These are phyloP conservation scores for Heliconius congener DNA, from an alignment of 1,140 invertebrate species.

Conservation along the genomic window DNA sequence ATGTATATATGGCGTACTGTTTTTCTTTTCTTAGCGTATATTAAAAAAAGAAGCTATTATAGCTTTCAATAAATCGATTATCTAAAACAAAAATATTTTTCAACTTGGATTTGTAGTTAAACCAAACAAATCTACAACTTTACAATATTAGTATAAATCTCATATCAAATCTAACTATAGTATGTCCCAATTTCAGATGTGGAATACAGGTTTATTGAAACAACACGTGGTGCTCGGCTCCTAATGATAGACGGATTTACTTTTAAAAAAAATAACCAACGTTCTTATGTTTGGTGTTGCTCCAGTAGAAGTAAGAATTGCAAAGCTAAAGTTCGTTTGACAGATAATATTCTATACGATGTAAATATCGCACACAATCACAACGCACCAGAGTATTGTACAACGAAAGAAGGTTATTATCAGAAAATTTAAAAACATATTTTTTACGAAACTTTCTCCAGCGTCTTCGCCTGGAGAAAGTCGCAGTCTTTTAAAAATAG, in stretches of 20 bases:
- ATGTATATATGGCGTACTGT: too few species aligned
- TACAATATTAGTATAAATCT: too few species aligned
- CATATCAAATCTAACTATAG: background rate
- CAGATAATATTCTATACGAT: background rate
- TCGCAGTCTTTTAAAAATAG: too few species aligned
- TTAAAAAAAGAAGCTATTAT: too few species aligned
- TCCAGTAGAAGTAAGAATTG: background rate
- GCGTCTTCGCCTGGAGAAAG: too few species aligned
- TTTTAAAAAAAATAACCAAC: background rate
- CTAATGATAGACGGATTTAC: background rate
- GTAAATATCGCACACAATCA: background rate
- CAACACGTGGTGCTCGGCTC: background rate
- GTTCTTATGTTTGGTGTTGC: background rate
- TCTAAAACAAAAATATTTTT: too few species aligned
- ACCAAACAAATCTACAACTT: too few species aligned
- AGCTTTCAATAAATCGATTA: too few species aligned
- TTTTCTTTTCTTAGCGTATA: too few species aligned
- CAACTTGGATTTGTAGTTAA: too few species aligned
- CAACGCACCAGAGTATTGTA: background rate
- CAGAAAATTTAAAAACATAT: background rate
- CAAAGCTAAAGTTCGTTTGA: background rate
- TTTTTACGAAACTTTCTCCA: too few species aligned
- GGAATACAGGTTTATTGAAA: background rate
- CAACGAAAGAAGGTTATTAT: background rate
- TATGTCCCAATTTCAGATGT: background rate